Evolutionary conservation across 1,140 invertebrate genomes (phyloP), one percentile per base, ranked within the genome.

Genomic region (Hesperophylax magnus): DNA sequence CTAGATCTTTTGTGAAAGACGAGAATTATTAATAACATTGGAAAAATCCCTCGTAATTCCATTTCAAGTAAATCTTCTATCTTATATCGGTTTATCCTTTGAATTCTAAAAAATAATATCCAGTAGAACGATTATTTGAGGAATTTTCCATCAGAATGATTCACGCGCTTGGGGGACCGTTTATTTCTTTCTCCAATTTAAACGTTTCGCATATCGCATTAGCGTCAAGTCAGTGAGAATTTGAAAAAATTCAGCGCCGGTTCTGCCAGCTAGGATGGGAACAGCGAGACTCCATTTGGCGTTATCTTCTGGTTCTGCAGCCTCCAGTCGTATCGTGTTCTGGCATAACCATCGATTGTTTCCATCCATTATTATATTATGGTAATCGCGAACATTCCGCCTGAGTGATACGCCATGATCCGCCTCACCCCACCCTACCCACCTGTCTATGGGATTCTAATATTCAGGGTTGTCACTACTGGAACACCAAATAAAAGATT

Each of bases 291-390:
- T 8, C 67, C 8, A 39, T 11, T 69, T 47, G 24, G 2, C 63
- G 47, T 72, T 72, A 72, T 72, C 69, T 72, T 20, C 22, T 17
- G 47, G 8, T 6, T 54, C 20, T 53, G 47, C 69, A 54, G 67
- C 67, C 39, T 47, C 47, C 69, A 53, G 47, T 71, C 18, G 47
- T 72, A 53, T 72, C 47, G 69, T 53, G 69, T 54, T 53, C 69
- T 54, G 69, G 39, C 69, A 72, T 72, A 72, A 72, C 69, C 69
- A 72, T 72, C 69, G 69, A 72, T 72, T 72, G 69, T 72, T 53
- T 72, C 69, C 63, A 52, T 39, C 69, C 69, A 72, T 72, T 54
- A 72, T 72, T 72, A 53, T 72, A 53, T 72, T 72, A 72, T 72
- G 69, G 69, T 72, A 72, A 72, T 72, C 69, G 39, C 9, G 47